Percentiles rank a stretch among this genome's conserved stretches.
Evolutionary conservation across 1,140 invertebrate species (phyloP).

Genomic region (Lepidotrigona ventralis): DNA sequence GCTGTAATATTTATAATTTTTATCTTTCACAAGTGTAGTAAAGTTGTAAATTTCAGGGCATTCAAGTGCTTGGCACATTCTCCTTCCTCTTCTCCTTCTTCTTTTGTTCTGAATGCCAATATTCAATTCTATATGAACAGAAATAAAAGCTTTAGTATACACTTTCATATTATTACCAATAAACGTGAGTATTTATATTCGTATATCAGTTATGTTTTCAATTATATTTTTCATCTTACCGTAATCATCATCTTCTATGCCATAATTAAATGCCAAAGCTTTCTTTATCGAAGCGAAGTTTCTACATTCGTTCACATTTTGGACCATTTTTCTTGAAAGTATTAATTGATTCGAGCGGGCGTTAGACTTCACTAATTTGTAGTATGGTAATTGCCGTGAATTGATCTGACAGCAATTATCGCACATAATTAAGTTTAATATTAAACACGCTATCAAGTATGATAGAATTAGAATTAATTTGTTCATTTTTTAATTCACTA

Average conservation of each 20-base stretch:
- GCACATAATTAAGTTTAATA: conserved; percentile 1
- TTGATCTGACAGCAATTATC: conserved; percentile 63
- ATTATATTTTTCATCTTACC: conserved; percentile 45
- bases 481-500: neutral
- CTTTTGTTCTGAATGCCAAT: neutral
- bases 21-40: conserved; percentile 78
- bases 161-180: neutral
- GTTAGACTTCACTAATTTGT: conserved; percentile 67
- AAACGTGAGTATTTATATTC: neutral
- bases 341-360: conserved; percentile 69
- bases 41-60: conserved; percentile 82
- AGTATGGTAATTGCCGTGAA: conserved; percentile 58
- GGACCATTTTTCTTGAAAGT: conserved; percentile 64
- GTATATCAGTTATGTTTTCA: neutral
- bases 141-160: neutral
- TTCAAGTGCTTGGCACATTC: conserved; percentile 72
- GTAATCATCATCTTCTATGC: conserved; percentile 67
- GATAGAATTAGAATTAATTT: neutral
- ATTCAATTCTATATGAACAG: neutral
- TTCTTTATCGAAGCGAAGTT: conserved; percentile 81
- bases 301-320: conserved; percentile 79
- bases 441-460: neutral
- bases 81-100: conserved; percentile 16
- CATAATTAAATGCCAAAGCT: conserved; percentile 84
- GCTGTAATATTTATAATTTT: conserved; percentile 83